phyloP scores from a whole-genome alignment of 2,888 invertebrate species.

The Nasonia oneida region DNA sequence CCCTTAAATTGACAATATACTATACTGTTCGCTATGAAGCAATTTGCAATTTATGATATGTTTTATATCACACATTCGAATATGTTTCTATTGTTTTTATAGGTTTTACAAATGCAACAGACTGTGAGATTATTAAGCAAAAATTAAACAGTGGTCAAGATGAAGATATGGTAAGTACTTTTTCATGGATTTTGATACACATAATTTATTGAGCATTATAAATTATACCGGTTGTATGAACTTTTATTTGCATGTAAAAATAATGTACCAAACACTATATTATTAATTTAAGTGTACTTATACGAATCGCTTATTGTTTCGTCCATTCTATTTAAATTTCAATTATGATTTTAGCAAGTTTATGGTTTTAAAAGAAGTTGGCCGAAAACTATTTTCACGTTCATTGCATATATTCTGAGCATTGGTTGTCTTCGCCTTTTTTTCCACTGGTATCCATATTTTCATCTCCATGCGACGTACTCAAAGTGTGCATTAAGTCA shows the following conservation, averaged over 20 bases:
- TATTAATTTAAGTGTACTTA: too few relatives aligned
- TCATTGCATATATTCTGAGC: conserved; percentile 80
- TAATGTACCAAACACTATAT: too few relatives aligned
- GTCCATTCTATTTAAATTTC: background rate
- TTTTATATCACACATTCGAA: background rate
- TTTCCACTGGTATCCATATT: conserved; percentile 83
- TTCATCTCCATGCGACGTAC: conserved; percentile 81
- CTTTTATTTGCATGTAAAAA: too few relatives aligned
- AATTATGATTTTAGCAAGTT: conserved; percentile 78
- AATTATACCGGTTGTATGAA: too few relatives aligned
- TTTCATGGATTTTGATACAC: background rate
- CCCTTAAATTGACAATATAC: too few relatives aligned
- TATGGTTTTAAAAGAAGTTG: conserved; percentile 80
- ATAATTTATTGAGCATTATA: too few relatives aligned
- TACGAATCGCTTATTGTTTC: too few relatives aligned
- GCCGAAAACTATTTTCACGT: conserved; percentile 75
- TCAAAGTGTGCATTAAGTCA: conserved; percentile 78
- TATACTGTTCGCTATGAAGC: too few relatives aligned
- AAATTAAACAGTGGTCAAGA: conserved; percentile 80
- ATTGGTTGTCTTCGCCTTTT: conserved; percentile 81
- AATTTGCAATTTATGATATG: background rate
- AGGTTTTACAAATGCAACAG: conserved; percentile 72
- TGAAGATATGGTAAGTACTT: conserved; percentile 81
- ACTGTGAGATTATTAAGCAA: conserved; percentile 71
- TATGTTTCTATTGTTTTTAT: conserved; percentile 49